These are phyloP conservation scores for Mastomys coucha DNA, from an alignment of 2,113 vertebrate genomes.

Conservation along the genomic window DNA sequence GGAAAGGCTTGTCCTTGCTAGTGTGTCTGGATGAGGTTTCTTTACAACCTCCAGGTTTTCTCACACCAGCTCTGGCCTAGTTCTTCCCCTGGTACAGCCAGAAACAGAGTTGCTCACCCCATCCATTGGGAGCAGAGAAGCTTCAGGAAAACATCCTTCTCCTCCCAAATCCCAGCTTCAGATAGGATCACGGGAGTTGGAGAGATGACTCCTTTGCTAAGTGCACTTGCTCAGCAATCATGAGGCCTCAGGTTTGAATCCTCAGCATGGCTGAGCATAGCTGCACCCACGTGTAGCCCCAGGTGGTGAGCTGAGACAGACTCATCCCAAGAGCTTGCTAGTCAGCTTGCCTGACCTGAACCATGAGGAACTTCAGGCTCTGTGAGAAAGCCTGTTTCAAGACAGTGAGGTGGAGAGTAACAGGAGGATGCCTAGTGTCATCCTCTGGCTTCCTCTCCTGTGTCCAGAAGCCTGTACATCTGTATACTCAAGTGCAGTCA, in stretches of 20 bases:
- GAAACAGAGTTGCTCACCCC: constrained; percentile 65
- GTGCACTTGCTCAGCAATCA: neutral
- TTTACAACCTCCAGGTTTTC: constrained; percentile 77
- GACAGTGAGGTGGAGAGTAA: neutral
- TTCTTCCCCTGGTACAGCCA: constrained; percentile 79
- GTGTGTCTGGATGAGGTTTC: constrained; percentile 86
- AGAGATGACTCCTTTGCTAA: neutral
- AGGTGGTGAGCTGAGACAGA: neutral
- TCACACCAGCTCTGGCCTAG: constrained; percentile 73
- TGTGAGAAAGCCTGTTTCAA: neutral
- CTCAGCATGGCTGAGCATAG: neutral
- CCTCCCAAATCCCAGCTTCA: neutral
- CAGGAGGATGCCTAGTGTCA: neutral
- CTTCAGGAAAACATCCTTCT: constrained; percentile 34
- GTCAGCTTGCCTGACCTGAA: neutral
- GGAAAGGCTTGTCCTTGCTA: constrained; percentile 86
- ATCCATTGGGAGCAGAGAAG: neutral
- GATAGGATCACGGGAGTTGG: neutral
- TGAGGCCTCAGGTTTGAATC: neutral
- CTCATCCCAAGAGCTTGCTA: too few species aligned
- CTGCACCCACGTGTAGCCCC: rapidly evolving
- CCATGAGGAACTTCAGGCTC: neutral
- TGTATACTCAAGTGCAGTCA: neutral
- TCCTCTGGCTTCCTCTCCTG: neutral
- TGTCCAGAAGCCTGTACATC: neutral